phyloP scores from a whole-genome alignment of 2,797 vertebrate genomes.

The Amniataba percoides region DNA sequence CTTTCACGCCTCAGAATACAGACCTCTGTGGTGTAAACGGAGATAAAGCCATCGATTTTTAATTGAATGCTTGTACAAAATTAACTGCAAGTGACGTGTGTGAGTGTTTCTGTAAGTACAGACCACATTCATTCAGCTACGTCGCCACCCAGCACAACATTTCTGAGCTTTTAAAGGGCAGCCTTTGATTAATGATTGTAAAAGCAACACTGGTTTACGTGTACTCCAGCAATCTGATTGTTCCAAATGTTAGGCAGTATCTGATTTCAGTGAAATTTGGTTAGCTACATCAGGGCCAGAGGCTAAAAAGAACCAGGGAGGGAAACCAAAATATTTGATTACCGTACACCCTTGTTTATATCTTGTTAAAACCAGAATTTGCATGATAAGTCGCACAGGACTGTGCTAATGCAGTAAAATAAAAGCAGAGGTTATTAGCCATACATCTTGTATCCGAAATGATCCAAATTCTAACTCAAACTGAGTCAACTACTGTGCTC shows the following conservation, averaged over 20 bases:
- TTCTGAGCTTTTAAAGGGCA: slow-evolving; percentile 15
- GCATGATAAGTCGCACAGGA: background rate
- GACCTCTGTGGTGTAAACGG: slow-evolving; percentile 9
- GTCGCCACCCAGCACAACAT: background rate
- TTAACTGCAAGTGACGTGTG: slow-evolving; percentile 14
- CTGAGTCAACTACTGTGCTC: too few species aligned
- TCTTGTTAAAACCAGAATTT: background rate
- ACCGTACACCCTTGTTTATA: background rate
- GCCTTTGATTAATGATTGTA: background rate
- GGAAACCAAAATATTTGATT: background rate
- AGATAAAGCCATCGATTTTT: slow-evolving; percentile 19
- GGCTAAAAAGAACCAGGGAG: background rate
- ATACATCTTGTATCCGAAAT: background rate
- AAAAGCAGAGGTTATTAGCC: background rate
- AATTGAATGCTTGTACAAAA: slow-evolving; percentile 29
- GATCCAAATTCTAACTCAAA: too few species aligned
- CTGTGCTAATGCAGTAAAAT: background rate
- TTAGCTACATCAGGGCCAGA: background rate
- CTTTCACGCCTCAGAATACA: slow-evolving; percentile 37
- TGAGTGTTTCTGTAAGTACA: background rate
- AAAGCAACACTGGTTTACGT: background rate
- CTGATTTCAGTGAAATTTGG: background rate
- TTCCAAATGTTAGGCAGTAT: slow-evolving; percentile 1
- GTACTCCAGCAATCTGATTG: background rate
- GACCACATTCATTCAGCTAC: background rate